Base-by-base conservation (phyloP, 2,113 vertebrate genomes). In the Hippocampus abdominalis region DNA sequence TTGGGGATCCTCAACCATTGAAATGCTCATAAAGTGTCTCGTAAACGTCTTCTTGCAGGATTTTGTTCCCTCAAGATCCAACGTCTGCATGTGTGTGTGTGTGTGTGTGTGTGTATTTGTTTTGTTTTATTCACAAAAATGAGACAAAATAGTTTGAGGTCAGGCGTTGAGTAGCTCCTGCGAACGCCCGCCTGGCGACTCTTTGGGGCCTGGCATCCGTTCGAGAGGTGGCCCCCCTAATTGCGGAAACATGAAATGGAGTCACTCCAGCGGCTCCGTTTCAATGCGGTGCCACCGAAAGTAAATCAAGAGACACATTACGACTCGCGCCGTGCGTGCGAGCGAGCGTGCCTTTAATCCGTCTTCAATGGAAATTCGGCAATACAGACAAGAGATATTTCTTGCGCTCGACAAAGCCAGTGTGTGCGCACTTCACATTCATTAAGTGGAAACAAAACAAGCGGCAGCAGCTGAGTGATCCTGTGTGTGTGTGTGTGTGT, bases 381-480 rank as follows among this genome's bases (percentile, higher is more conserved):
- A 84, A 87, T 81, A 85, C 81, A 81, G 82, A 88, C 85, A 86
- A 86, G 81, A 86, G 82, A 75, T 81, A 86, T 85, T 85, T 85
- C 82, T 89, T 82, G 84, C 81, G 78, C 85, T 79, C 80, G 76
- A 84, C 85, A 82, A 82, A 86, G 84, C 60, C 69, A 48, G 71
- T 74, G 67, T 67, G 56, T 65, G 56, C 60, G 75, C 76, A 87
- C 81, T 89, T 85, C 85, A 83, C 86, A 87, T 90, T 90, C 78
- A 87, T 88, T 86, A 89, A 82, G 82, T 81, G 61, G 69, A 83
- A 86, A 87, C 78, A 89, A 84, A 89, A 89, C 89, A 87, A 88
- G 82, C 73, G 9, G 78, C 87, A 70, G 88, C 83, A 88, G 83
- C 87, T 85, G 87, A 90, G 79, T 72, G 82, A 79, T 76, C 51